These are phyloP conservation scores for Macrochelys suwanniensis DNA, from an alignment of 2,797 vertebrate genomes.

Conservation along the genomic window DNA sequence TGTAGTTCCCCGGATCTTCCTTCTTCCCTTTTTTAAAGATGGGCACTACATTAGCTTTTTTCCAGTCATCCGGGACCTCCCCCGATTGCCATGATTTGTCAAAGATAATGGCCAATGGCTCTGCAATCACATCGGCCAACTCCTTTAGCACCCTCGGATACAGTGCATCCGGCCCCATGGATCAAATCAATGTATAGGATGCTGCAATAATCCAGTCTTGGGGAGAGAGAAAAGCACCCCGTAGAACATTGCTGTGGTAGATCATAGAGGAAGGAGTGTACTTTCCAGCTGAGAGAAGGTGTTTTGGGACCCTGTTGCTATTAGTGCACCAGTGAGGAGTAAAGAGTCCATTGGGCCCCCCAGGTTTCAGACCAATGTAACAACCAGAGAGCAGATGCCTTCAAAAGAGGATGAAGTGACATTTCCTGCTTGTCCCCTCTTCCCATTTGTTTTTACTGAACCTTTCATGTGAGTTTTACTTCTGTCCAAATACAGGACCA, in stretches of 20 bases:
- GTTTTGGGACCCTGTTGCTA: background rate
- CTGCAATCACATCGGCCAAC: too few relatives aligned
- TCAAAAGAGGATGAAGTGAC: background rate
- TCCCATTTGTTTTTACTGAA: background rate
- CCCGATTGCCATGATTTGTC: too few relatives aligned
- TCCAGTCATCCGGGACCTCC: too few relatives aligned
- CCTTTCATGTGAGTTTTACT: background rate
- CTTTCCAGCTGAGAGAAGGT: background rate
- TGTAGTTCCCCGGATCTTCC: too few relatives aligned
- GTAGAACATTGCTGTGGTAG: background rate
- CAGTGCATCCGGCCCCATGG: too few relatives aligned
- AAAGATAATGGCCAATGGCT: too few relatives aligned
- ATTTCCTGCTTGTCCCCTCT: background rate
- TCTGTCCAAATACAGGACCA: background rate
- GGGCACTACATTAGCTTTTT: too few relatives aligned
- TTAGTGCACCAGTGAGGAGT: accelerated
- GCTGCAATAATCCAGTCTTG: background rate
- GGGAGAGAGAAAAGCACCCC: background rate
- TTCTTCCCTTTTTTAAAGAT: too few relatives aligned
- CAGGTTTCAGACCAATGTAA: background rate
- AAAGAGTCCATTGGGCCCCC: background rate
- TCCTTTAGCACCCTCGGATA: too few relatives aligned
- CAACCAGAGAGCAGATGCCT: accelerated
- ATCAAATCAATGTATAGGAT: background rate
- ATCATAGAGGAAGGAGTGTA: background rate